These are phyloP conservation scores for Rhea pennata DNA, from an alignment of 2,113 vertebrate species.

Conservation along the genomic window DNA sequence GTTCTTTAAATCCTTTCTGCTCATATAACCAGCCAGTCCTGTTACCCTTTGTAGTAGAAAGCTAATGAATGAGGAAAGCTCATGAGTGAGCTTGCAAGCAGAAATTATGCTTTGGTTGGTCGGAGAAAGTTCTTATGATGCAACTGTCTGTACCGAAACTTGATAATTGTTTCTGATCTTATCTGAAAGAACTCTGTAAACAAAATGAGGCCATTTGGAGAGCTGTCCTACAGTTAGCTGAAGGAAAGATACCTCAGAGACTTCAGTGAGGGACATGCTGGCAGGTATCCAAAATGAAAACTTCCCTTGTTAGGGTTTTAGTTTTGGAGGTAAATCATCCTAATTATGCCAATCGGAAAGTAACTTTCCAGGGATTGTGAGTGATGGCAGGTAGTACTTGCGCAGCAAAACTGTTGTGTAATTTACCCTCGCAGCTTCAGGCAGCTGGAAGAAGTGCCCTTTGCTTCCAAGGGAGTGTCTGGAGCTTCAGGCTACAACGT, in stretches of 20 bases:
- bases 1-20: not conserved
- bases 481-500: not conserved
- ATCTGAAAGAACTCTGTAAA: not conserved
- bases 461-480: not conserved
- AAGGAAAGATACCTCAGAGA: not conserved
- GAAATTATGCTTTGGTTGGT: not conserved
- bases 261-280: not conserved
- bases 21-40: fast-evolving
- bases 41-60: not conserved
- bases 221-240: not conserved
- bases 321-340: not conserved
- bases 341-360: not conserved
- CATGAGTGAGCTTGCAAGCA: not conserved
- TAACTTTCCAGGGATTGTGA: not conserved
- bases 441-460: not conserved
- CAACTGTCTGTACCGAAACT: not conserved
- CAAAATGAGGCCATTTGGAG: not conserved
- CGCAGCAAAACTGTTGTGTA: not conserved
- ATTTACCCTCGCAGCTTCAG: not conserved
- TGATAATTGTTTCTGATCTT: not conserved
- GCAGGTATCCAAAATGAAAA: fast-evolving
- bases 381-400: not conserved
- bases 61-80: not conserved
- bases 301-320: not conserved
- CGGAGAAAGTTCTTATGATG: constrained; percentile 19